Evolutionary conservation across 2,113 vertebrate genomes (phyloP).

Genomic region (Proterorhinus semilunaris): DNA sequence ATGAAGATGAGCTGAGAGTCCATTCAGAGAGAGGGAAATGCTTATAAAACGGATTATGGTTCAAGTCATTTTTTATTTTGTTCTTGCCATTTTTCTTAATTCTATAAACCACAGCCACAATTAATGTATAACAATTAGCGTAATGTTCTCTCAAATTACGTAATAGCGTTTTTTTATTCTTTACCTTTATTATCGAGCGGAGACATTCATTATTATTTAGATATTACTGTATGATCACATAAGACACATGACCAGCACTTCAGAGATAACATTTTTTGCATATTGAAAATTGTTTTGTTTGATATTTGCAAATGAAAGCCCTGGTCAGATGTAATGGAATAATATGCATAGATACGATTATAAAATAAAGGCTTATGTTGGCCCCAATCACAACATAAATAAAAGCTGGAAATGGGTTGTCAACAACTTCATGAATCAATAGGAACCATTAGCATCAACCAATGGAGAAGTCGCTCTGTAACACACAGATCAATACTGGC

Average conservation of each 20-base stretch:
- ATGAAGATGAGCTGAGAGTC: slow-evolving; percentile 20
- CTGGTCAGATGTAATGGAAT: neutral
- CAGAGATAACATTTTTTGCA: no score
- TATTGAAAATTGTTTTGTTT: no score
- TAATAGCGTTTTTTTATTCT: no score
- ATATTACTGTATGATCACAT: no score
- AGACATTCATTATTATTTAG: no score
- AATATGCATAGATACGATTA: neutral
- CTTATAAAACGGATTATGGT: neutral
- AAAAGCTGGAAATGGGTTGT: neutral
- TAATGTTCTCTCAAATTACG: no score
- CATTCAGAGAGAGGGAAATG: neutral
- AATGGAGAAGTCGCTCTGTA: slow-evolving; percentile 35
- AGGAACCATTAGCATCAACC: slow-evolving; percentile 34
- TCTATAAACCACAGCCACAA: neutral
- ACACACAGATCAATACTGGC: slow-evolving; percentile 14
- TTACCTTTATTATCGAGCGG: no score
- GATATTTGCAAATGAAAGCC: neutral
- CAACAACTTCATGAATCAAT: slow-evolving; percentile 26
- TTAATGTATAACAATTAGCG: no score
- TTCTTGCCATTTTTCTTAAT: neutral
- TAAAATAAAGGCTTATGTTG: neutral
- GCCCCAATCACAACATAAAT: neutral
- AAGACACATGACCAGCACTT: no score
- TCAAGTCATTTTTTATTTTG: neutral